Conservation (phyloP, 2,888 invertebrate genomes). For the Itoplectis maculator region DNA sequence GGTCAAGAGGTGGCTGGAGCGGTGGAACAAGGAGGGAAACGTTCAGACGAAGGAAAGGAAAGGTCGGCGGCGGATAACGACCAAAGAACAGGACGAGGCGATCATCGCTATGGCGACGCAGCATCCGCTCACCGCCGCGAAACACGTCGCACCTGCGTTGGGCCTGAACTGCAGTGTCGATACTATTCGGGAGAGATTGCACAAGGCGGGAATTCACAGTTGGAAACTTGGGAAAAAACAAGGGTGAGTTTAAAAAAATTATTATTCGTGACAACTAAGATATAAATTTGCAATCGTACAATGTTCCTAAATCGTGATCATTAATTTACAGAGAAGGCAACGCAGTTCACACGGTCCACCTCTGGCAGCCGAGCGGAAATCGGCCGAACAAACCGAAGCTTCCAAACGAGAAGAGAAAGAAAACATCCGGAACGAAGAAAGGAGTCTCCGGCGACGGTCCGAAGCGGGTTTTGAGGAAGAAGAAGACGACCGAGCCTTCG, state of each 20-base stretch:
- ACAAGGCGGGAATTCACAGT: conserved; percentile 83
- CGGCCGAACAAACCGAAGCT: conserved; percentile 81
- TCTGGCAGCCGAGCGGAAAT: conserved; percentile 83
- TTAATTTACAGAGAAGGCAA: conserved; percentile 79
- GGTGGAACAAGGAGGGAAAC: conserved; percentile 83
- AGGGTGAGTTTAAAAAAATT: conserved; percentile 79
- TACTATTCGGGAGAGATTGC: conserved; percentile 82
- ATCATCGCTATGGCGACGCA: conserved; percentile 84
- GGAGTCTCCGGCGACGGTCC: conserved; percentile 61
- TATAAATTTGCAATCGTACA: neutral
- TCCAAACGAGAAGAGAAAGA: conserved; percentile 77
- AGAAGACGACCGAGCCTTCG: conserved; percentile 63
- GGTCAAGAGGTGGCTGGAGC: conserved; percentile 83
- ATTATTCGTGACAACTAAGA: too few relatives aligned
- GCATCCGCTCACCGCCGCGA: conserved; percentile 83
- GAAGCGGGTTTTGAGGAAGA: conserved; percentile 71
- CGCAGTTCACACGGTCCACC: conserved; percentile 82
- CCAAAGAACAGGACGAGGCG: conserved; percentile 83
- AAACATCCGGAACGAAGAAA: conserved; percentile 71
- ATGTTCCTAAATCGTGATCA: neutral
- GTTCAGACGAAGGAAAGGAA: conserved; percentile 83
- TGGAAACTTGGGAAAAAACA: conserved; percentile 84
- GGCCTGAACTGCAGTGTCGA: conserved; percentile 83
- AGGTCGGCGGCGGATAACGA: conserved; percentile 82
- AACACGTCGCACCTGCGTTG: conserved; percentile 82